These are phyloP conservation scores for Chymomyza fuscimana DNA, from an alignment of 2,888 invertebrate genomes.

Conservation along the genomic window DNA sequence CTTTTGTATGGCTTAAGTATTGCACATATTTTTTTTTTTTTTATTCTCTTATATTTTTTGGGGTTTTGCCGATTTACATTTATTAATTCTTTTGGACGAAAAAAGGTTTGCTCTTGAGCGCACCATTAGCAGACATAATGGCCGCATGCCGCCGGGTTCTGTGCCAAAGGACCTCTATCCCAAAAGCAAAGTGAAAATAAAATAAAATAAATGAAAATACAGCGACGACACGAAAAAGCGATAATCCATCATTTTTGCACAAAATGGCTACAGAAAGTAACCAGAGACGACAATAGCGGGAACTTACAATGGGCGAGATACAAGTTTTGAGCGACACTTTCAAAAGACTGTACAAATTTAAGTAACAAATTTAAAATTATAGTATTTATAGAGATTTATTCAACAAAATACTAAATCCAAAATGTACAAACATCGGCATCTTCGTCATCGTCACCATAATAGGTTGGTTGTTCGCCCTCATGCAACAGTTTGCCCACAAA, in stretches of 20 bases:
- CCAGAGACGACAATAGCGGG: not conserved
- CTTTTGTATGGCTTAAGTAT: conserved; percentile 55
- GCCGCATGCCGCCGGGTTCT: conserved; percentile 15
- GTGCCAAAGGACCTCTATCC: not conserved
- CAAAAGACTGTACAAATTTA: too few species aligned
- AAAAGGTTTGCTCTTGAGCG: conserved; percentile 31
- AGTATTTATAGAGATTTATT: too few species aligned
- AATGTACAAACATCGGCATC: too few species aligned
- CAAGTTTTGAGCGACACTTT: not conserved
- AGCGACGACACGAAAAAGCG: conserved; percentile 30
- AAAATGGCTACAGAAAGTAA: not conserved
- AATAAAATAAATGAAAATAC: conserved; percentile 37
- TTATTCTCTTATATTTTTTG: conserved; percentile 3
- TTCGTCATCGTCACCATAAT: too few species aligned
- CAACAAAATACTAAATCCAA: too few species aligned
- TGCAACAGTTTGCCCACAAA: conserved; percentile 5
- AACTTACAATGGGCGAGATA: not conserved
- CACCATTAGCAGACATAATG: conserved; percentile 36
- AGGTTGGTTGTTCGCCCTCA: not conserved
- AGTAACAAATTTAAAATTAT: too few species aligned
- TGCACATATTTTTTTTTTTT: not conserved
- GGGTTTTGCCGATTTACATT: conserved; percentile 55
- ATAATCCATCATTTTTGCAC: conserved; percentile 59
- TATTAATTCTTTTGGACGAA: conserved; percentile 49
- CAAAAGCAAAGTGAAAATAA: conserved; percentile 22